A percentile compares a stretch with the other conserved stretches of the same genome.
phyloP scores from a whole-genome alignment of 2,113 vertebrate genomes.

The Rallus limicola region DNA sequence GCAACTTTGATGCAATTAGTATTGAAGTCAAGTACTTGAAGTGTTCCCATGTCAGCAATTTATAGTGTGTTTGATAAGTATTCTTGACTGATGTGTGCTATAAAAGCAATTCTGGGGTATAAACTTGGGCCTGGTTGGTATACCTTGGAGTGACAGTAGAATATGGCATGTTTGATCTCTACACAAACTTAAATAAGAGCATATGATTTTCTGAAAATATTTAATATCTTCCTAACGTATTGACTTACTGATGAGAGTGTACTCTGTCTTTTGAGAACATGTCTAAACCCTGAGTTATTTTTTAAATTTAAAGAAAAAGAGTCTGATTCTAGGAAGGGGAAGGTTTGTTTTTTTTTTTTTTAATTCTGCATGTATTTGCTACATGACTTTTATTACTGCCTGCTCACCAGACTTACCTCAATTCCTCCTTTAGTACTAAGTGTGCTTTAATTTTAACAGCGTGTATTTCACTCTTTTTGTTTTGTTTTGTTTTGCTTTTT shows the following conservation, averaged over 20 bases:
- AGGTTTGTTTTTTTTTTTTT: not conserved
- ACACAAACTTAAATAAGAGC: not conserved
- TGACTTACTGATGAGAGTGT: not conserved
- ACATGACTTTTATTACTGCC: not conserved
- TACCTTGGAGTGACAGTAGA: not conserved
- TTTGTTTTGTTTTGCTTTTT: not conserved
- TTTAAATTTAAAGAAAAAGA: not conserved
- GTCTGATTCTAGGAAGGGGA: not conserved
- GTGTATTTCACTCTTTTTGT: not conserved
- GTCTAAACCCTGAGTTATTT: not conserved
- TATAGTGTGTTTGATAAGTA: not conserved
- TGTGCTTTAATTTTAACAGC: not conserved
- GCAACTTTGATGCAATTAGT: not conserved
- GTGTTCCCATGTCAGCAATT: not conserved
- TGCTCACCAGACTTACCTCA: not conserved
- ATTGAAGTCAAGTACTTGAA: not conserved
- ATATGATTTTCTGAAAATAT: not conserved
- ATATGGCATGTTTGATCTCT: not conserved
- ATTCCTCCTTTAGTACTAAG: not conserved
- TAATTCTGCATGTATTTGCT: not conserved
- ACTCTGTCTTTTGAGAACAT: not conserved
- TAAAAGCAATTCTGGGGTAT: constrained; percentile 1
- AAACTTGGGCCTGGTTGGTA: not conserved
- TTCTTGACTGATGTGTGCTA: not conserved
- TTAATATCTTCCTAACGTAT: not conserved